Base-by-base conservation (phyloP, 2,888 invertebrate genomes). In the Eristalis intricaria region DNA sequence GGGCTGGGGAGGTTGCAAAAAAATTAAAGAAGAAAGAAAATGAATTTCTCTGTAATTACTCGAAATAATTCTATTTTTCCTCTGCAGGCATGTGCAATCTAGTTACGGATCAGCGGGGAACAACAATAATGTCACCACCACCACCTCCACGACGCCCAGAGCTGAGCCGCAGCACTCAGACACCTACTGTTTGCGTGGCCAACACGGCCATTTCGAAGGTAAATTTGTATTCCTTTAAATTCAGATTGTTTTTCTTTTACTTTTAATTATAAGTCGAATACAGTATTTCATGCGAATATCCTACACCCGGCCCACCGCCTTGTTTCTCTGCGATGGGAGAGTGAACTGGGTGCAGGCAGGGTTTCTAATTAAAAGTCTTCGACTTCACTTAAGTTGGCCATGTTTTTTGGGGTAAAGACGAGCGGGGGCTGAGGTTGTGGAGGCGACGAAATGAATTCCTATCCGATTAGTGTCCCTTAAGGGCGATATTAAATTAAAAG, bases 21-120 rank as follows among this genome's bases (percentile, higher is more conserved):
- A 32, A 32, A 32, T 1, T 5, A 29, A 29, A 29, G 0, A 5
- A 29, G 4, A 29, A 29, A 5, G 2, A 29, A 29, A 50, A 4
- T 10, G 32, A 35, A 35, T 69, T 61, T 40, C 10, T 40, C 13
- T 38, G n/a, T 61, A 15, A 13, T 76, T 60, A 38, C 63, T 43
- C 50, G n/a, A 23, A 40, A 29, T 43, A 43, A 26, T 64, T 63
- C 40, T 58, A 71, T 0, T 64, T 43, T 66, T 50, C 0, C 15
- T 38, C 63, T 63, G 38, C n/a, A 85, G 85, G 60, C 77, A 77
- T 35, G 63, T 77, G n/a, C 66, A 73, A 68, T 68, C 64, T 4
- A 77, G 68, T 40, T 85, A 85, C 60, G 85, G 85, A 77, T 58
- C 85, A 11, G 38, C 76, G 5, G 26, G 69, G 0, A 85, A 74